phyloP scores from a whole-genome alignment of 2,888 invertebrate species.

The Yponomeuta plumbellus region DNA sequence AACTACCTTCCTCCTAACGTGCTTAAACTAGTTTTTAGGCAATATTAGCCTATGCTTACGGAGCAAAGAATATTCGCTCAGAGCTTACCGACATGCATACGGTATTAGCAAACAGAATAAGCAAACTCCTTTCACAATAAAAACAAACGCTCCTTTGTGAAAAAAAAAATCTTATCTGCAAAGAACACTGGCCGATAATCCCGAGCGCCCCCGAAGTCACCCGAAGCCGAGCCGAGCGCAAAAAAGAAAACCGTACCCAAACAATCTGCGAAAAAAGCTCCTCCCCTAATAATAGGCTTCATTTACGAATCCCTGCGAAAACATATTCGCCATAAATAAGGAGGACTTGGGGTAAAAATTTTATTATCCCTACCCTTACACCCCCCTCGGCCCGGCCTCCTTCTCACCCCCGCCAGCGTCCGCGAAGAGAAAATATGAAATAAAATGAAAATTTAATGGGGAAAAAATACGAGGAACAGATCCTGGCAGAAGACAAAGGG shows the following conservation, averaged over 20 bases:
- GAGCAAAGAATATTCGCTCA: background rate
- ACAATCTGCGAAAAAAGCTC: slow-evolving; percentile 48
- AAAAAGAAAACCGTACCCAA: slow-evolving; percentile 37
- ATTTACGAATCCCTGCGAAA: slow-evolving; percentile 68
- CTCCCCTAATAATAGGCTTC: slow-evolving; percentile 70
- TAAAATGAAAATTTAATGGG: slow-evolving; percentile 77
- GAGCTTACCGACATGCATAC: background rate
- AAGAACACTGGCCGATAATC: slow-evolving; percentile 37
- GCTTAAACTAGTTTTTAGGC: background rate
- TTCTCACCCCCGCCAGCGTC: slow-evolving; percentile 30
- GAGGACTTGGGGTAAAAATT: slow-evolving; percentile 68
- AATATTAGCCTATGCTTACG: background rate
- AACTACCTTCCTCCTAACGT: too few species aligned
- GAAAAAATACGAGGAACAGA: slow-evolving; percentile 65
- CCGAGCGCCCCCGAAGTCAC: slow-evolving; percentile 18
- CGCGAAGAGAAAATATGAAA: slow-evolving; percentile 73
- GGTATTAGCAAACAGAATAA: background rate
- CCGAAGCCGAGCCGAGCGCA: background rate
- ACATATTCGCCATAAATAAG: slow-evolving; percentile 76
- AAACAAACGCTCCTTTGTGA: slow-evolving; percentile 5
- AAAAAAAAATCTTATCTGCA: slow-evolving; percentile 45
- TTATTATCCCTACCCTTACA: slow-evolving; percentile 55
- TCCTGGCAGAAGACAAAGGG: slow-evolving; percentile 68
- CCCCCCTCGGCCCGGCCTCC: background rate
- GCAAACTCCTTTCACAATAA: background rate